These are phyloP conservation scores for Myathropa florea DNA, from an alignment of 2,888 invertebrate genomes.

Conservation along the genomic window DNA sequence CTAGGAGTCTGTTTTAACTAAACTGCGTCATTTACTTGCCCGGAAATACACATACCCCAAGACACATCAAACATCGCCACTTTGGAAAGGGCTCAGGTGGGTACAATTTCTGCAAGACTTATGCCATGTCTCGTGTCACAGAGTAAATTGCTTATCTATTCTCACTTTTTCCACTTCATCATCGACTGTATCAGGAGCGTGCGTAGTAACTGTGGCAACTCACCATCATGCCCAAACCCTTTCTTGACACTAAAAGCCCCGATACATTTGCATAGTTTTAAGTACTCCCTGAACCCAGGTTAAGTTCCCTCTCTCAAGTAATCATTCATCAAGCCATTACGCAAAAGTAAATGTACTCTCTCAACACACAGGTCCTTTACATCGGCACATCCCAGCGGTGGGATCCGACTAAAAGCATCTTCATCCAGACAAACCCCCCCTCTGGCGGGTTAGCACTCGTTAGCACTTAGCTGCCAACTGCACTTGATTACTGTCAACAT, in stretches of 20 bases:
- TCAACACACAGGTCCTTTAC: neutral
- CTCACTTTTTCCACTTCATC: neutral
- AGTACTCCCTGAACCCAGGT: neutral
- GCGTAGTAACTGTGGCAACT: neutral
- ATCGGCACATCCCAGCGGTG: neutral
- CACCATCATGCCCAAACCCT: neutral
- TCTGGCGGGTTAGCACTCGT: neutral
- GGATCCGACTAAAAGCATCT: neutral
- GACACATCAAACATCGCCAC: neutral
- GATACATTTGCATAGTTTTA: neutral
- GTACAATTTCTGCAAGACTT: neutral
- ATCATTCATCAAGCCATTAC: neutral
- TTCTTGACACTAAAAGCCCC: neutral
- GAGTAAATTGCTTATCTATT: neutral
- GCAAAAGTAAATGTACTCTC: neutral
- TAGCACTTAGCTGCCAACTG: neutral
- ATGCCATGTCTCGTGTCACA: neutral
- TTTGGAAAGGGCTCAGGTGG: neutral
- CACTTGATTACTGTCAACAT: constrained; percentile 27
- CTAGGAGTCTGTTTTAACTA: too few relatives aligned
- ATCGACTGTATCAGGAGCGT: neutral
- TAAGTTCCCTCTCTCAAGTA: neutral
- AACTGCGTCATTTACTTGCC: too few relatives aligned
- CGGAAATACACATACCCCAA: neutral
- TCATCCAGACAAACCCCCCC: neutral